Conservation (phyloP, 2,888 invertebrate species). For the Molanna angustata region DNA sequence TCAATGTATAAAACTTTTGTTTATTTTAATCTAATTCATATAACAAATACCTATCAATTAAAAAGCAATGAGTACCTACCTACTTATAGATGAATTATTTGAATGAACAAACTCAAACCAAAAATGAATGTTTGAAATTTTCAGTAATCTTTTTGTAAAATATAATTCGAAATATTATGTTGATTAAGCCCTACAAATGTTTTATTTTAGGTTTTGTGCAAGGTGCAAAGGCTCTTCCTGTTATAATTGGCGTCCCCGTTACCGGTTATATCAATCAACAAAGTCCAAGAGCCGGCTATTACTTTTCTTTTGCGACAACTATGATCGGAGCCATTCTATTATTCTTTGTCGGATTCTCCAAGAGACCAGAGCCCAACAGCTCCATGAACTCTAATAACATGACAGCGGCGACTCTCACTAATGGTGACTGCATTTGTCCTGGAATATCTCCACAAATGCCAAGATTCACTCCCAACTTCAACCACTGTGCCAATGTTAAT, state of each 20-base stretch:
- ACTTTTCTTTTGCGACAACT: constrained; percentile 78
- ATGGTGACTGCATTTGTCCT: constrained; percentile 43
- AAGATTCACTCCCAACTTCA: constrained; percentile 48
- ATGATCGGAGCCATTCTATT: constrained; percentile 73
- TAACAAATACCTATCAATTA: too few relatives aligned
- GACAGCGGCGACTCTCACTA: constrained; percentile 48
- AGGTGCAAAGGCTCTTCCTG: constrained; percentile 82
- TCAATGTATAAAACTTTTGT: too few relatives aligned
- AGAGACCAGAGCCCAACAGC: constrained; percentile 52
- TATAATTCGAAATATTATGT: too few relatives aligned
- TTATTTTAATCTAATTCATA: too few relatives aligned
- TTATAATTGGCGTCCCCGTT: constrained; percentile 81
- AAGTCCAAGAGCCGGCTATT: constrained; percentile 77
- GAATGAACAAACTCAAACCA: too few relatives aligned
- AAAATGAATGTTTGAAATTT: too few relatives aligned
- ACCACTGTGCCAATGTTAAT: constrained; percentile 51
- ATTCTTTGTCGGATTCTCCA: constrained; percentile 75
- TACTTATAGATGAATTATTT: too few relatives aligned
- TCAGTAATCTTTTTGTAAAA: too few relatives aligned
- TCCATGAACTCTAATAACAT: constrained; percentile 44
- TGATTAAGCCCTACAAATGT: too few relatives aligned
- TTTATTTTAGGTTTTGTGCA: constrained; percentile 68
- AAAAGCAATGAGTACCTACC: too few relatives aligned
- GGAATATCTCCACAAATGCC: constrained; percentile 46
- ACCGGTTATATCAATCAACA: constrained; percentile 83